Conservation (phyloP, 1,140 invertebrate species). For the Proales similis region DNA sequence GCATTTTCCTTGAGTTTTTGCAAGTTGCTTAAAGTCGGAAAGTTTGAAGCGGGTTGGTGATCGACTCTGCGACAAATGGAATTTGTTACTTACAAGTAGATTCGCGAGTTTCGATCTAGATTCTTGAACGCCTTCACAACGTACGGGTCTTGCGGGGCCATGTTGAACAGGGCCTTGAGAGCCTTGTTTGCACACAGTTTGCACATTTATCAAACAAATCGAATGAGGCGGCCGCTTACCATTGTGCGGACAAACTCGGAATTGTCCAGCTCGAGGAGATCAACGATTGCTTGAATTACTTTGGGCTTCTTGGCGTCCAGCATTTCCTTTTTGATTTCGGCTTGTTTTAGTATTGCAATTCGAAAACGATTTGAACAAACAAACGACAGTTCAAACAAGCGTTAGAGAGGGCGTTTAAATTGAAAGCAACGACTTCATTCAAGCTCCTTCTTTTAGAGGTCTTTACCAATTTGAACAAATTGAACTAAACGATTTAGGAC, state of each 20-base stretch:
- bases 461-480: too few relatives aligned
- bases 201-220: too few relatives aligned
- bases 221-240: too few relatives aligned
- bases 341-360: not conserved
- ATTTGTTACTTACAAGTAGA: conserved; percentile 29
- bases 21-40: too few relatives aligned
- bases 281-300: conserved; percentile 44
- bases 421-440: too few relatives aligned
- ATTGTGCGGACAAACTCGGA: conserved; percentile 50
- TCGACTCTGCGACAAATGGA: too few relatives aligned
- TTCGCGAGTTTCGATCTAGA: conserved; percentile 30
- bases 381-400: conserved; percentile 1
- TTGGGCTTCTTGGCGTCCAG: conserved; percentile 49
- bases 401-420: too few relatives aligned
- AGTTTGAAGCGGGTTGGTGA: too few relatives aligned
- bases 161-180: conserved; percentile 5
- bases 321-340: conserved; percentile 43
- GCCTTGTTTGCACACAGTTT: too few relatives aligned
- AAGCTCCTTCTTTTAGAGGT: too few relatives aligned
- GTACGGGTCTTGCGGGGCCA: conserved; percentile 9
- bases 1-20: too few relatives aligned
- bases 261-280: conserved; percentile 50
- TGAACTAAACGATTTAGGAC: too few relatives aligned
- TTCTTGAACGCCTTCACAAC: conserved; percentile 30
- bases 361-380: not conserved